Evolutionary conservation across 1,140 invertebrate genomes (phyloP).

Genomic region (Panagrolaimus sp.): DNA sequence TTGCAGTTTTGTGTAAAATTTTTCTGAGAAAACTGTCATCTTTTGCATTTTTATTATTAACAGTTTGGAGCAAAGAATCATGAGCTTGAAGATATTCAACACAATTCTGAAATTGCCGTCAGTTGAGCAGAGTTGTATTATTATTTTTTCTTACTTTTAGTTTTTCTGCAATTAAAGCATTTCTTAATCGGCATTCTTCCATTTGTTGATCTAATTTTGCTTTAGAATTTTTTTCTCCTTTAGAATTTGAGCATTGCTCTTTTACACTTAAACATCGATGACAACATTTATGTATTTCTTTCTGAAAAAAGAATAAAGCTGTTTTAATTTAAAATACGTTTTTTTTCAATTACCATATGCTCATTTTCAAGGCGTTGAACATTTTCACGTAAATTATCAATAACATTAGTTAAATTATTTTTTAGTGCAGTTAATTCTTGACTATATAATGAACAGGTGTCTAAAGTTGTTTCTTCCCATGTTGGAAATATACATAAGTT

Average conservation of each 20-base stretch:
- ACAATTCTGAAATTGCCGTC: slow-evolving; percentile 1
- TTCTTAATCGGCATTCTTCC: slow-evolving; percentile 24
- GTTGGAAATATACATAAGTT: background rate
- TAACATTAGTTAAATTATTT: too few species aligned
- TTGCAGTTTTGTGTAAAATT: slow-evolving; percentile 35
- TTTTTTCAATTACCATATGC: too few species aligned
- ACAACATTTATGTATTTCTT: slow-evolving; percentile 15
- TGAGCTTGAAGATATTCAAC: slow-evolving; percentile 5
- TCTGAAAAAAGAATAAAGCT: slow-evolving; percentile 7
- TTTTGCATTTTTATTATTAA: background rate
- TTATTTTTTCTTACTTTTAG: slow-evolving; percentile 17
- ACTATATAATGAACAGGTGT: too few species aligned
- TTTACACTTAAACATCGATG: slow-evolving; percentile 9
- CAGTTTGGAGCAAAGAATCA: background rate
- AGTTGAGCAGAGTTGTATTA: too few species aligned
- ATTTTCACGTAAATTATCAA: too few species aligned
- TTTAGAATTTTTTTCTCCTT: background rate
- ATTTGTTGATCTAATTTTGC: slow-evolving; percentile 6
- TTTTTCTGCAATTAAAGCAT: slow-evolving; percentile 18
- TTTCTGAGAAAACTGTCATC: slow-evolving; percentile 31
- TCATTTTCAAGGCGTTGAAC: too few species aligned
- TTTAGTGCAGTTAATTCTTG: too few species aligned
- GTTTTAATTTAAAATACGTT: too few species aligned
- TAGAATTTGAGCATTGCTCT: background rate
- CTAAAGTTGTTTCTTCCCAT: too few species aligned